Base-by-base conservation (phyloP, 2,797 vertebrate species). In the Lerista edwardsae region DNA sequence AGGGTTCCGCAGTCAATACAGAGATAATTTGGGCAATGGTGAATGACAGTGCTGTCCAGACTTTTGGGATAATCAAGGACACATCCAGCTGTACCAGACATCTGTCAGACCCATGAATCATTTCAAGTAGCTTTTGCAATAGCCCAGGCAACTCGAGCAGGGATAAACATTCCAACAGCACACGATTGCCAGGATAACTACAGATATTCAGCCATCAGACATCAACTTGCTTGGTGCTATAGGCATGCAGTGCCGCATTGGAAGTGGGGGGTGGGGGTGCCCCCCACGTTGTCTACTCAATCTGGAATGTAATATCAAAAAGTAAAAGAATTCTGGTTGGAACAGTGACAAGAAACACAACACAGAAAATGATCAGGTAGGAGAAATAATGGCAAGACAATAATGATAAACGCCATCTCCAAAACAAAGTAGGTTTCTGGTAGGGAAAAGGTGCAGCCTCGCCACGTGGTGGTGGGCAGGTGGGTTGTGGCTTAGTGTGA, bases 21-120 rank as follows among this genome's bases (percentile, higher is more conserved):
- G 97, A 98, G 98, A 99, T 99, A 98, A 99, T 99, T 99, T 99
- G 98, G 98, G 98, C 98, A 99, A 98, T 99, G 98, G 98, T 98
- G 98, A 99, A 99, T 99, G 98, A 98, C 99, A 99, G 97, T 96
- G 93, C 97, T 98, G 98, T 98, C 98, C 98, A 97, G 98, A 97
- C 97, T 98, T 98, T 98, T 97, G 97, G 98, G 97, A 98, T 99
- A 98, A 99, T 99, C 98, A 99, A 99, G 98, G 98, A 99, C 98
- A 98, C 97, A 99, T 99, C 97, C 98, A 99, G 98, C 98, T 99
- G 98, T 97, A 98, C 97, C 96, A 98, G 97, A 98, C 98, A 99
- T 99, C 98, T 99, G 98, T 99, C 98, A 99, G 98, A 97, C 96
- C 97, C 97, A 98, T 99, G 98, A 99, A 99, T 99, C 98, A 99